Evolutionary conservation across 1,140 invertebrate species (phyloP).

Genomic region (Cotesia typhae): DNA sequence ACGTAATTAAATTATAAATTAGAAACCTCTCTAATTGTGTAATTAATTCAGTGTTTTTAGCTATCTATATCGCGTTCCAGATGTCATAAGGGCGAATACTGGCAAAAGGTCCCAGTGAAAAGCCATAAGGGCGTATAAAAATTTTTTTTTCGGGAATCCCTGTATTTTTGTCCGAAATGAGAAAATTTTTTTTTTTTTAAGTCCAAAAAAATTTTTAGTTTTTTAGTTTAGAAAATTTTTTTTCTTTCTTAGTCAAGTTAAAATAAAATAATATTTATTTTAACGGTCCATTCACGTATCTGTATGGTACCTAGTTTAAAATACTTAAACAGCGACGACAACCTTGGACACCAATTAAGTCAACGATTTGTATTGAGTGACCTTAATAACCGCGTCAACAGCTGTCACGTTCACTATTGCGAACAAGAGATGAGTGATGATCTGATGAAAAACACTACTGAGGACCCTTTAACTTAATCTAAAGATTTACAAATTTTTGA

Average conservation of each 20-base stretch:
- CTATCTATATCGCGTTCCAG: too few relatives aligned
- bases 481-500: not conserved
- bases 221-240: too few relatives aligned
- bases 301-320: slow-evolving; percentile 38
- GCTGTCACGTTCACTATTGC: slow-evolving; percentile 30
- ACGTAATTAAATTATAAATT: not conserved
- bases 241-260: too few relatives aligned
- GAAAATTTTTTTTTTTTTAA: too few relatives aligned
- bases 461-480: not conserved
- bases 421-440: slow-evolving; percentile 1
- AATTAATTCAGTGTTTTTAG: not conserved
- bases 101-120: too few relatives aligned
- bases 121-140: too few relatives aligned
- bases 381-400: slow-evolving; percentile 52
- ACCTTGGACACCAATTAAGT: slow-evolving; percentile 53
- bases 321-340: slow-evolving; percentile 50
- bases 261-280: slow-evolving; percentile 32
- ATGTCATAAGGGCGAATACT: too few relatives aligned
- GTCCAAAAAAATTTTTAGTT: too few relatives aligned
- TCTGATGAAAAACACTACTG: not conserved
- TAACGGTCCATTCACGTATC: slow-evolving; percentile 41
- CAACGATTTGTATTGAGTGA: slow-evolving; percentile 49
- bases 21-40: not conserved
- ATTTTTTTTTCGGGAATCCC: too few relatives aligned
- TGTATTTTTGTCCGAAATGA: too few relatives aligned